Conservation (phyloP, 2,113 vertebrate genomes). For the Scolopax mira region DNA sequence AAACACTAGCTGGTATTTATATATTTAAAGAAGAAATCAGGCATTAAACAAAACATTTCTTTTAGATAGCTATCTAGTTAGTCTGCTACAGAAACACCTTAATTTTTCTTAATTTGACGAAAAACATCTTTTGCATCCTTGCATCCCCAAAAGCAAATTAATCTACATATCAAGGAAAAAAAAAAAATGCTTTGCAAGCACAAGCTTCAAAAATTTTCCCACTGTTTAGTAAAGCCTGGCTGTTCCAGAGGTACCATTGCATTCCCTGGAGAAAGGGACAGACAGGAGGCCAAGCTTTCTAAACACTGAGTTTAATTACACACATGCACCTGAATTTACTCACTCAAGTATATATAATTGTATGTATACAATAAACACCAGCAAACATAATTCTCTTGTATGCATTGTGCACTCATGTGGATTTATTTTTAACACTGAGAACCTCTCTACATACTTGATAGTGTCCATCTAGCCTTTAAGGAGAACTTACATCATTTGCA, state of each 20-base stretch:
- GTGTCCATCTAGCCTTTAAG: background rate
- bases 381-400: background rate
- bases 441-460: slow-evolving; percentile 9
- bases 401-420: background rate
- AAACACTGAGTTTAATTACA: background rate
- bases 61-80: slow-evolving; percentile 54
- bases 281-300: background rate
- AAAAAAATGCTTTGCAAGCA: background rate
- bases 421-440: slow-evolving; percentile 19
- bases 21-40: slow-evolving; percentile 56
- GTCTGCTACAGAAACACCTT: background rate
- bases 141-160: background rate
- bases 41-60: slow-evolving; percentile 46
- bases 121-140: background rate
- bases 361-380: background rate
- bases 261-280: background rate
- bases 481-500: background rate
- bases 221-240: background rate
- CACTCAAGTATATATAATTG: background rate
- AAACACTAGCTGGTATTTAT: slow-evolving; percentile 58
- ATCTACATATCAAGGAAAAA: background rate
- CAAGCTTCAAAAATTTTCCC: background rate
- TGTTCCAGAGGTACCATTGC: background rate
- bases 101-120: background rate
- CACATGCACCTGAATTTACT: background rate